Evolutionary conservation across 1,140 invertebrate genomes (phyloP), one percentile per base, ranked within the genome.

Genomic region (Ips nitidus): DNA sequence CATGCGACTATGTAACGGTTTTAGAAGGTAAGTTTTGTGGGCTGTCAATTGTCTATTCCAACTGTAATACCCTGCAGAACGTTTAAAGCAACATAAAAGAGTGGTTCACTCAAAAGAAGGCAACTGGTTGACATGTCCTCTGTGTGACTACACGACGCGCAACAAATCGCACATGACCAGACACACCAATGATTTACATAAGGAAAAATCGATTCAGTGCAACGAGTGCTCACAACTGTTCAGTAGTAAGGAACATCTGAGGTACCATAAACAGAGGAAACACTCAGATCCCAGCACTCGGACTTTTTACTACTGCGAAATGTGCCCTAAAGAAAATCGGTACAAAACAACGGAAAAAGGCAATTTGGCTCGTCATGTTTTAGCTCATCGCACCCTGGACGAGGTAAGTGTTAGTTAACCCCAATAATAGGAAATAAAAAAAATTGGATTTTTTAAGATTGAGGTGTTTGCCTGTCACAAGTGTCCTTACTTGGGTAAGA

Each of bases 381-480:
- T 66, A 22, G 56, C 56, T 1, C 64, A 66, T 52, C 22, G 64
- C n/a, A 66, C 64, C 39, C 36, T 66, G 36, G 64, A 66, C 37
- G 64, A 66, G 43, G 64, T 66, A 58, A 45, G 41, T 52, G 4
- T 47, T 45, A 7, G 3, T 43, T 1, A 40, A 2, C 38, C 6
- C 22, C 0, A 55, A 36, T 1, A 55, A 55, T 36, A n/a, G 4
- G 5, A 55, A 55, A 55, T 4, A 1, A n/a, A 1, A 55, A 55
- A n/a, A 40, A 40, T 41, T 4, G 2, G 22, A 22, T 22, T 22
- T 42, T 47, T 62, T 62, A 22, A 66, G 64, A 52, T 66, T 47
- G 64, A 66, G 41, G 53, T 58, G 4, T 66, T 66, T 47, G 41
- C 64, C 5, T 66, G 64, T 40, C 64, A 66, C 64, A 66, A 66